phyloP scores from a whole-genome alignment of 2,888 invertebrate genomes.

The Thymelicus lineola region DNA sequence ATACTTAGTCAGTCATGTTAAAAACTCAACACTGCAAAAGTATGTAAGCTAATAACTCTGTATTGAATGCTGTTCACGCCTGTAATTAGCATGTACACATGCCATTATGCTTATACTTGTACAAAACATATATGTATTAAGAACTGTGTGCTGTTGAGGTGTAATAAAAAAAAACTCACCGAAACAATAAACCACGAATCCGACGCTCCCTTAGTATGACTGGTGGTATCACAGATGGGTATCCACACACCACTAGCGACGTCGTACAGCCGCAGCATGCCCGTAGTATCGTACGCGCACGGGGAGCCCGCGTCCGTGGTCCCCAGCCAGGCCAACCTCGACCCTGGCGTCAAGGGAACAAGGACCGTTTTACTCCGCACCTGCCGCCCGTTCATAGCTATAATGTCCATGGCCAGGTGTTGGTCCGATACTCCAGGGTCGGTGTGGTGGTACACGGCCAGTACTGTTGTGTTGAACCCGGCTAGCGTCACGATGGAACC shows the following conservation, averaged over 20 bases:
- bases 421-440: conserved; percentile 75
- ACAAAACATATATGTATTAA: too few relatives aligned
- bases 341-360: conserved; percentile 88
- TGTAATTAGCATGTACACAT: too few relatives aligned
- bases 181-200: conserved; percentile 79
- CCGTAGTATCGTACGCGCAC: conserved; percentile 90
- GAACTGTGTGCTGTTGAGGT: too few relatives aligned
- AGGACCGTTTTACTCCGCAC: conserved; percentile 78
- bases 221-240: conserved; percentile 90
- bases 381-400: conserved; percentile 75
- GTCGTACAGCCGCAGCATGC: conserved; percentile 90
- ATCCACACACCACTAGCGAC: conserved; percentile 90
- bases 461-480: conserved; percentile 66
- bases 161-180: conserved; percentile 14
- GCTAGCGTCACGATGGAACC: conserved; percentile 71
- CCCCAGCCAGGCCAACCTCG: conserved; percentile 91
- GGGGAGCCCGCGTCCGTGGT: conserved; percentile 93
- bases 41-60: too few relatives aligned
- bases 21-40: too few relatives aligned
- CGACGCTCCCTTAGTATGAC: conserved; percentile 80
- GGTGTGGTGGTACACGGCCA: conserved; percentile 70
- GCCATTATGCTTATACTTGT: too few relatives aligned
- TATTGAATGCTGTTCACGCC: too few relatives aligned
- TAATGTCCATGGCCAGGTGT: conserved; percentile 77
- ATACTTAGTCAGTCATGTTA: too few relatives aligned